Conservation (phyloP, 2,888 invertebrate genomes). For the Xestia rhomboidea region DNA sequence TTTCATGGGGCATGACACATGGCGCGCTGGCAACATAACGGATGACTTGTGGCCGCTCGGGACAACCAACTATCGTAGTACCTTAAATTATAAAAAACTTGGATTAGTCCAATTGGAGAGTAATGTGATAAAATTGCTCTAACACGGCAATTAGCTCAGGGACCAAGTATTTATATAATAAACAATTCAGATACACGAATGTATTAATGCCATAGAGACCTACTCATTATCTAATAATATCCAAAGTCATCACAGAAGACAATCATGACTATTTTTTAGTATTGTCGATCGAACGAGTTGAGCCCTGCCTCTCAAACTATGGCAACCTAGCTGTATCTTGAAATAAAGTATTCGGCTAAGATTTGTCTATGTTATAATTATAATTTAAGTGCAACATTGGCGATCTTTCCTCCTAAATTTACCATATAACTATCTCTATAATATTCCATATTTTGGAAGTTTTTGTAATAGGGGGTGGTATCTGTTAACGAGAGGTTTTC, state of each 20-base stretch:
- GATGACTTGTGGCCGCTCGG: conserved; percentile 50
- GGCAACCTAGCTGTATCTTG: neutral
- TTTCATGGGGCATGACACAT: conserved; percentile 62
- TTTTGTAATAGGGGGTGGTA: too few species aligned
- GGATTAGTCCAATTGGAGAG: neutral
- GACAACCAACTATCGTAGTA: conserved; percentile 31
- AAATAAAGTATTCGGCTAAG: neutral
- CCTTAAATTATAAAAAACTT: too few species aligned
- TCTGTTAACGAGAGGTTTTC: too few species aligned
- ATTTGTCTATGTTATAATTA: neutral
- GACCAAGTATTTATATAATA: neutral
- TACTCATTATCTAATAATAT: neutral
- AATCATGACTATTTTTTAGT: neutral
- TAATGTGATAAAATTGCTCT: neutral
- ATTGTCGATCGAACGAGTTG: neutral
- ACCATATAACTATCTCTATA: neutral
- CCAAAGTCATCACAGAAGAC: neutral
- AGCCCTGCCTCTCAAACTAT: neutral
- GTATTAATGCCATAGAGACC: neutral
- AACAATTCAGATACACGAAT: neutral
- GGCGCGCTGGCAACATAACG: conserved; percentile 42
- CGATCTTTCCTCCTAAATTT: neutral
- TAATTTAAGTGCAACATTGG: neutral
- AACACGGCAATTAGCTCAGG: neutral
- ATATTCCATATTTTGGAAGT: neutral